These are phyloP conservation scores for Hirtodrosophila duncani DNA, from an alignment of 2,888 invertebrate species.

Conservation along the genomic window DNA sequence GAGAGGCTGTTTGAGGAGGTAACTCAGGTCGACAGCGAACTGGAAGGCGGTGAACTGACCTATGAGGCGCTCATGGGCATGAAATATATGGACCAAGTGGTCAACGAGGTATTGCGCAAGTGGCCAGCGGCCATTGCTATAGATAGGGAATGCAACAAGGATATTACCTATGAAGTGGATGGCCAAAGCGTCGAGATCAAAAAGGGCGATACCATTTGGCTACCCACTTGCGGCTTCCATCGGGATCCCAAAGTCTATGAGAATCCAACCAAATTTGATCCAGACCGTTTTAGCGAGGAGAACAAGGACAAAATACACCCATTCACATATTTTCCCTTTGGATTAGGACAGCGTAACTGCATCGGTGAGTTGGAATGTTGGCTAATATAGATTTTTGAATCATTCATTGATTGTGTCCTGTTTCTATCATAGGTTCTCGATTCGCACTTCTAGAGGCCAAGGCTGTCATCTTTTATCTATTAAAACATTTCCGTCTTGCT, in stretches of 20 bases:
- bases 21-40: constrained; percentile 77
- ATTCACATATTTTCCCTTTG: constrained; percentile 80
- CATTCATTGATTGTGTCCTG: too few relatives aligned
- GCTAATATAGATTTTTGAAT: too few relatives aligned
- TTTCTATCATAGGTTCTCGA: constrained; percentile 64
- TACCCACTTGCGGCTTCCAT: constrained; percentile 79
- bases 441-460: constrained; percentile 76
- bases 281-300: constrained; percentile 81
- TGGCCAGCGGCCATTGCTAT: constrained; percentile 79
- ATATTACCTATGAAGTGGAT: constrained; percentile 77
- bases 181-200: constrained; percentile 68
- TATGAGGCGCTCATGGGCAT: constrained; percentile 81
- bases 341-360: constrained; percentile 82
- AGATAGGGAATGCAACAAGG: constrained; percentile 80
- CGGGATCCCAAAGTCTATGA: constrained; percentile 80
- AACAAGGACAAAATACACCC: constrained; percentile 80
- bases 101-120: constrained; percentile 80
- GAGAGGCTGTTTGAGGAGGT: constrained; percentile 80
- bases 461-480: constrained; percentile 69
- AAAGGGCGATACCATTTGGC: constrained; percentile 59
- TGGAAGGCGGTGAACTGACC: constrained; percentile 79
- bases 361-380: constrained; percentile 79
- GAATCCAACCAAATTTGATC: constrained; percentile 81
- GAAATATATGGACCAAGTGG: constrained; percentile 81
- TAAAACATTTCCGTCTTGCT: constrained; percentile 67